Percentiles rank a stretch among this genome's conserved stretches.
These are phyloP conservation scores for Delichon dasypus DNA, from an alignment of 2,797 vertebrate species.

Conservation along the genomic window DNA sequence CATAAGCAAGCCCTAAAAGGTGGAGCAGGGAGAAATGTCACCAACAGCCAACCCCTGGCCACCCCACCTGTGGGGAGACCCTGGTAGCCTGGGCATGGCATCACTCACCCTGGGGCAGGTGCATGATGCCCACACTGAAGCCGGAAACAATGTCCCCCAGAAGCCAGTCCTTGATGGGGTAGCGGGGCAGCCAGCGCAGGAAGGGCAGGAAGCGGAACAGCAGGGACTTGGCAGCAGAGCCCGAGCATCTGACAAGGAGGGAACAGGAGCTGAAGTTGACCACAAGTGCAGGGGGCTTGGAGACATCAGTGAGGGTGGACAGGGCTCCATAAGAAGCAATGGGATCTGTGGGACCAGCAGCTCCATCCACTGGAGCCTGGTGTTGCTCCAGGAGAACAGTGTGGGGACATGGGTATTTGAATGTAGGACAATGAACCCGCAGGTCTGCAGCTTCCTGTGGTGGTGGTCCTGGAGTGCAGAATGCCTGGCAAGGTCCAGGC, in stretches of 20 bases:
- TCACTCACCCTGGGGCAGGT: conserved; percentile 92
- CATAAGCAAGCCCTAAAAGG: conserved; percentile 89
- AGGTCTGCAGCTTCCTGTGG: neutral
- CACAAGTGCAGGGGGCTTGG: neutral
- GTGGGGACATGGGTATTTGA: neutral
- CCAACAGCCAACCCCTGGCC: rapidly evolving
- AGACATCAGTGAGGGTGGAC: neutral
- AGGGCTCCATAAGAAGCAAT: neutral
- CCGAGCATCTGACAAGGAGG: conserved; percentile 79
- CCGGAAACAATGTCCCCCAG: conserved; percentile 89
- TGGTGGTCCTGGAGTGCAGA: neutral
- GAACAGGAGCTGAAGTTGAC: neutral
- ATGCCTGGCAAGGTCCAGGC: neutral
- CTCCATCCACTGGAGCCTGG: neutral
- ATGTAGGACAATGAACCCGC: neutral
- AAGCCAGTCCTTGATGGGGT: conserved; percentile 90
- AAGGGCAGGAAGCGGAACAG: conserved; percentile 83
- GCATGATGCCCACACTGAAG: conserved; percentile 97
- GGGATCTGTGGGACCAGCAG: neutral
- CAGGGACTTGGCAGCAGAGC: conserved; percentile 74
- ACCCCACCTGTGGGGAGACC: neutral
- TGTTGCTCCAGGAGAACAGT: neutral
- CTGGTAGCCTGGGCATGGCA: neutral
- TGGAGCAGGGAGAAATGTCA: neutral
- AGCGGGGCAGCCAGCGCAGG: conserved; percentile 90